phyloP scores from a whole-genome alignment of 2,797 vertebrate genomes.

The Cottoperca gobio region DNA sequence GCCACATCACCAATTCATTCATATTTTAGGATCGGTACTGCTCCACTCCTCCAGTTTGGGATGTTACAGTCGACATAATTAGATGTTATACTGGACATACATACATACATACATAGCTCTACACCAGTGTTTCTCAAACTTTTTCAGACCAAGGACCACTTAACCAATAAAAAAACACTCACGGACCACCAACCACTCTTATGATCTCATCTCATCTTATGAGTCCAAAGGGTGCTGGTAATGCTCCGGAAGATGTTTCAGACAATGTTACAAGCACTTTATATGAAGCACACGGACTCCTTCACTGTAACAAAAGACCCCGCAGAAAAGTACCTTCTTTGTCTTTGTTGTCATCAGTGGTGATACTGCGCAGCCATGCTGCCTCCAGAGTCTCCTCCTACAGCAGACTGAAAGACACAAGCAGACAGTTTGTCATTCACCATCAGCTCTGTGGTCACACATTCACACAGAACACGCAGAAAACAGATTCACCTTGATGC shows the following conservation, averaged over 20 bases:
- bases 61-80: background rate
- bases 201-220: background rate
- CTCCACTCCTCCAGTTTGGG: background rate
- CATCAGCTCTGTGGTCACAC: background rate
- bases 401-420: background rate
- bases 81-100: background rate
- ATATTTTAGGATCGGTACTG: background rate
- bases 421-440: background rate
- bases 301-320: background rate
- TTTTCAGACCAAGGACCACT: no score
- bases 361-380: background rate
- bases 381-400: background rate
- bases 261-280: background rate
- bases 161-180: no score
- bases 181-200: no score
- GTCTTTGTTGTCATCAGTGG: background rate
- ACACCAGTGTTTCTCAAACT: no score
- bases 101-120: background rate
- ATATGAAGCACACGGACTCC: background rate
- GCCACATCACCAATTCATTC: no score
- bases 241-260: background rate
- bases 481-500: slow-evolving; percentile 16
- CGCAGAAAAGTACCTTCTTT: background rate
- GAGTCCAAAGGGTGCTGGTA: background rate
- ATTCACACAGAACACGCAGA: background rate